Conservation (phyloP, 2,113 vertebrate genomes). For the Misgurnus mizolepis region DNA sequence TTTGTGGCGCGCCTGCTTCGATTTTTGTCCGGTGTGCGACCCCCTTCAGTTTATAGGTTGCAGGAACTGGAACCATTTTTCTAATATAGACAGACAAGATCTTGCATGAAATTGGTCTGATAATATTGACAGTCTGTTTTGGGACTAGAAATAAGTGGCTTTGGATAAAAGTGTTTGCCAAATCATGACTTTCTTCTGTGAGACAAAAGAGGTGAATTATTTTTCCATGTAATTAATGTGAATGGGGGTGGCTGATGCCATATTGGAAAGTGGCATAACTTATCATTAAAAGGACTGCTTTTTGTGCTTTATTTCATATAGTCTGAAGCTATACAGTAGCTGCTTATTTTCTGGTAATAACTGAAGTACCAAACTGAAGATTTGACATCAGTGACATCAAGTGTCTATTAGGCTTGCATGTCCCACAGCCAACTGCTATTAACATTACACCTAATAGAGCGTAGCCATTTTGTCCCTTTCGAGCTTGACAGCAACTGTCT, state of each 20-base stretch:
- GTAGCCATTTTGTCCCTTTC: not conserved
- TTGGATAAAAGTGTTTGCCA: too few relatives aligned
- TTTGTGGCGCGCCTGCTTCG: too few relatives aligned
- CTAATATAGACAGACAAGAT: not conserved
- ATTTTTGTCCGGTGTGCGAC: too few relatives aligned
- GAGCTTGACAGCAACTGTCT: not conserved
- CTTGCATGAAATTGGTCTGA: not conserved
- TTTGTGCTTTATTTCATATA: not conserved
- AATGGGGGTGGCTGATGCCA: not conserved
- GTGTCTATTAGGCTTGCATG: not conserved
- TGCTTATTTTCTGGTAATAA: not conserved
- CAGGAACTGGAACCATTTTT: not conserved
- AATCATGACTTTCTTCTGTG: not conserved
- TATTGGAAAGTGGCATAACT: not conserved
- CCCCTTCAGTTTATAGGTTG: not conserved
- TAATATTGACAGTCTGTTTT: not conserved
- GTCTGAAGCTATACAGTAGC: not conserved
- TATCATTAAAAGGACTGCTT: not conserved
- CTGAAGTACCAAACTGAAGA: not conserved
- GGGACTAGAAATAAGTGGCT: not conserved
- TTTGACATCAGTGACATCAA: not conserved
- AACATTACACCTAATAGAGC: too few relatives aligned
- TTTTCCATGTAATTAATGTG: not conserved
- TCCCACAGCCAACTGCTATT: not conserved
- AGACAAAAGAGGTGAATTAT: not conserved